Evolutionary conservation across 2,797 vertebrate genomes (phyloP).

Genomic region (Anomalospiza imberbis): DNA sequence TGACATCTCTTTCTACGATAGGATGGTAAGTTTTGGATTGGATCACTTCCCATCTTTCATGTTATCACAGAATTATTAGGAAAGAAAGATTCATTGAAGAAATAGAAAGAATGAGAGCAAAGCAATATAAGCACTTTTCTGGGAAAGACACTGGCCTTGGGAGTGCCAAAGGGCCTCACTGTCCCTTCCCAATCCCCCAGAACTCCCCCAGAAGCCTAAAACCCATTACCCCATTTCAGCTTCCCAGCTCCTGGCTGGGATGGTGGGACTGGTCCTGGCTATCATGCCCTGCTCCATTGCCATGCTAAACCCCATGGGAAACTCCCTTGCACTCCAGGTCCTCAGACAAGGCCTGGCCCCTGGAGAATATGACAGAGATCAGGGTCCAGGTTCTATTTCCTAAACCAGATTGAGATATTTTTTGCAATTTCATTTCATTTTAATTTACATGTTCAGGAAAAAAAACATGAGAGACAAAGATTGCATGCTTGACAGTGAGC

Average conservation of each 20-base stretch:
- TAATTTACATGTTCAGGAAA: not conserved
- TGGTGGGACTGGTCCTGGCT: not conserved
- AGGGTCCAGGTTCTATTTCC: not conserved
- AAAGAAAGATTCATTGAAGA: not conserved
- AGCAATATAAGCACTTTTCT: not conserved
- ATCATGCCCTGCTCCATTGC: not conserved
- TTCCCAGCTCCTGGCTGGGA: not conserved
- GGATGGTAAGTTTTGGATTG: not conserved
- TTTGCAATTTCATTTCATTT: not conserved
- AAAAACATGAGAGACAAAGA: not conserved
- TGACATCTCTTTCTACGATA: not conserved
- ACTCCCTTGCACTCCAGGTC: accelerated
- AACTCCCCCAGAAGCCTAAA: not conserved
- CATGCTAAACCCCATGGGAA: not conserved
- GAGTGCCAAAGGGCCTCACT: not conserved
- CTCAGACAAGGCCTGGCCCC: not conserved
- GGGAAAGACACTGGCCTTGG: not conserved
- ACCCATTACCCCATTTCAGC: not conserved
- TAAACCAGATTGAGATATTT: not conserved
- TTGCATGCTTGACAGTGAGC: not conserved
- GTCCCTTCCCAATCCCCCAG: not conserved
- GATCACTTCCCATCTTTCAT: not conserved
- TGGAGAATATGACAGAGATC: not conserved
- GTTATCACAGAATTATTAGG: not conserved
- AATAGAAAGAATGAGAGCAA: not conserved